Base-by-base conservation (phyloP, 2,113 vertebrate genomes). In the Tor tambroides region DNA sequence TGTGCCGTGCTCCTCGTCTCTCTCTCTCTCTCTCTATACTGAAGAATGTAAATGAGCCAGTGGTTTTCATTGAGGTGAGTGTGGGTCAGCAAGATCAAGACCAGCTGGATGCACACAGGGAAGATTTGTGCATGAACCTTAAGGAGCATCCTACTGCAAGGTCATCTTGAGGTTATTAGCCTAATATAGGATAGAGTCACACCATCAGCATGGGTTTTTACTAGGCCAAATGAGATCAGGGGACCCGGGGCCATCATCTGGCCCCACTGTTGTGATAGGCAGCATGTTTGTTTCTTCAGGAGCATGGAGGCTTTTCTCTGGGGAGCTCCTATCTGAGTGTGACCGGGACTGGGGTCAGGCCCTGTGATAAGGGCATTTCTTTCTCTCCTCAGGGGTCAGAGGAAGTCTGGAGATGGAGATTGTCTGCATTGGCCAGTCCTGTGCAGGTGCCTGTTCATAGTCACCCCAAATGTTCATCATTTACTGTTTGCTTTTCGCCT, bases 361-460 rank as follows among this genome's bases (percentile, higher is more conserved):
- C 85, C 74, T 79, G 87, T 91, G 91, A 92, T 92, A 91, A 91
- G 89, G 88, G 85, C 65, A 77, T 49, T 72, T 85, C 78, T 80
- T 30, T 84, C 82, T 92, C 91, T 92, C 91, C 92, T 91, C 65
- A 86, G 82, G 49, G 94, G 93, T 93, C 93, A 92, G 59, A 80
- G 85, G 80, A 92, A 91, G 93, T 86, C 93, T 95, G 94, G 85
- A 85, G 92, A 91, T 86, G 87, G 86, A 91, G 95, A 95, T 95
- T 93, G 85, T 89, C 6, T 32, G n/a, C 89, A 80, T 86, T 83
- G 87, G 88, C 87, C 89, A 80, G 80, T 83, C 87, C 87, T 90
- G 80, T 88, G 82, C 90, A 84, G 92, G 77, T 84, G 91, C 46
- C 63, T 72, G 63, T 17, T 56, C 67, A 88, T 87, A 87, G 89